Percentiles rank a stretch among this genome's conserved stretches.
Conservation (phyloP, 2,888 invertebrate species). For the Cephonodes hylas region DNA sequence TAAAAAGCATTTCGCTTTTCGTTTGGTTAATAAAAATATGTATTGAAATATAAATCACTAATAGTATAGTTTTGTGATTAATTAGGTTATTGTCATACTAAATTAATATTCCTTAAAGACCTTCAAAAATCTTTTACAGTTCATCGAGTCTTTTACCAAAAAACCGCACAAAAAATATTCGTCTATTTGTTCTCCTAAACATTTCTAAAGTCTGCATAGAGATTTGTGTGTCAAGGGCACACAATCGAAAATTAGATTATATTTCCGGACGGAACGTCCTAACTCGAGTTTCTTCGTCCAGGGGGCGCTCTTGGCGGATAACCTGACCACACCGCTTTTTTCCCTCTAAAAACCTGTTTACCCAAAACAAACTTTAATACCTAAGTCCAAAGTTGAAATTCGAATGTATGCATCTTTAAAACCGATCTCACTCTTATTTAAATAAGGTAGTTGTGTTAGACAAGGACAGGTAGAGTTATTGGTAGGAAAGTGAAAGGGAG, state of each 20-base stretch:
- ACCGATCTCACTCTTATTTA: slow-evolving; percentile 73
- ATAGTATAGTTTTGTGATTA: too few species aligned
- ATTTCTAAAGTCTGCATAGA: background rate
- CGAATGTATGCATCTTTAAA: slow-evolving; percentile 35
- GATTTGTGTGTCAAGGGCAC: slow-evolving; percentile 3
- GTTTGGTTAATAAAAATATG: too few species aligned
- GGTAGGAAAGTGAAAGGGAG: slow-evolving; percentile 56
- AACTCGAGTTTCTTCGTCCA: slow-evolving; percentile 60
- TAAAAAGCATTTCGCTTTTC: too few species aligned
- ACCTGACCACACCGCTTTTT: slow-evolving; percentile 66
- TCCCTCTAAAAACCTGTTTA: slow-evolving; percentile 40
- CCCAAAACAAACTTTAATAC: slow-evolving; percentile 39
- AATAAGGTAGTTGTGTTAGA: slow-evolving; percentile 76
- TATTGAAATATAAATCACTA: too few species aligned
- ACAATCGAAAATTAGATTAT: slow-evolving; percentile 53
- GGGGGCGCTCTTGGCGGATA: slow-evolving; percentile 54
- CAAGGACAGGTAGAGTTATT: slow-evolving; percentile 50
- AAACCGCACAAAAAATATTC: background rate
- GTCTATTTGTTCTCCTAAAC: background rate
- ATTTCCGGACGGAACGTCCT: slow-evolving; percentile 68
- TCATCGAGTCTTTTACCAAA: background rate
- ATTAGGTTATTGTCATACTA: too few species aligned
- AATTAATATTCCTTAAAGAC: too few species aligned
- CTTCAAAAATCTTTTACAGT: background rate
- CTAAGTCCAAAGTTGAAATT: slow-evolving; percentile 46